phyloP scores from a whole-genome alignment of 1,140 invertebrate genomes.

The Battus philenor region DNA sequence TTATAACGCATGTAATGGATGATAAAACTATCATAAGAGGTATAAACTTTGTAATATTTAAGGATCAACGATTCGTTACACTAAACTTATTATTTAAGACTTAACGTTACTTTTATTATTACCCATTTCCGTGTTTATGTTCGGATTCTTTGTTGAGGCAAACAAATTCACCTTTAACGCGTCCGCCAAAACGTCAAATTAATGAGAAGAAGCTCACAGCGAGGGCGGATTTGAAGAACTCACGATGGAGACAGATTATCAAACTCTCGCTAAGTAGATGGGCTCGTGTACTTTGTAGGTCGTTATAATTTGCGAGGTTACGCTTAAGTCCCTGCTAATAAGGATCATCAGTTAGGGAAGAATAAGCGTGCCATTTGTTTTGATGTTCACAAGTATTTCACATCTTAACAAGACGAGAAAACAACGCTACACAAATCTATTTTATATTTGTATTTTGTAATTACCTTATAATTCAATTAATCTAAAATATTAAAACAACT shows the following conservation, averaged over 20 bases:
- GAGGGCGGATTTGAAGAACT: slow-evolving; percentile 38
- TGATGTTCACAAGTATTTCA: slow-evolving; percentile 44
- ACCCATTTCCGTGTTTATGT: too few species aligned
- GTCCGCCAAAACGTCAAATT: slow-evolving; percentile 18
- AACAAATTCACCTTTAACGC: slow-evolving; percentile 10
- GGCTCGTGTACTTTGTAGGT: slow-evolving; percentile 46
- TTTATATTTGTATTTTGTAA: background rate
- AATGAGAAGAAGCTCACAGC: slow-evolving; percentile 30
- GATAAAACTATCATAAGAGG: too few species aligned
- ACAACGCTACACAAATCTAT: background rate
- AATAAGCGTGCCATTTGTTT: slow-evolving; percentile 62
- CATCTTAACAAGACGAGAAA: slow-evolving; percentile 13
- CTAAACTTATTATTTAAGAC: too few species aligned
- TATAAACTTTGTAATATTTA: too few species aligned
- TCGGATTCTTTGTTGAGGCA: background rate
- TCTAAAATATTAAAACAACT: too few species aligned
- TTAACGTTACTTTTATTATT: too few species aligned
- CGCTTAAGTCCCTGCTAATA: slow-evolving; percentile 66
- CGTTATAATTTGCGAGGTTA: slow-evolving; percentile 69
- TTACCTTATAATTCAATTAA: too few species aligned
- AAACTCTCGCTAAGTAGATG: slow-evolving; percentile 57
- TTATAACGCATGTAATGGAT: too few species aligned
- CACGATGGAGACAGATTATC: slow-evolving; percentile 57
- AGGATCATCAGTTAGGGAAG: slow-evolving; percentile 63
- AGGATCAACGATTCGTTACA: too few species aligned